A percentile compares a stretch with the other conserved stretches of the same genome.
These are phyloP conservation scores for Nerophis ophidion DNA, from an alignment of 2,113 vertebrate species.

Conservation along the genomic window DNA sequence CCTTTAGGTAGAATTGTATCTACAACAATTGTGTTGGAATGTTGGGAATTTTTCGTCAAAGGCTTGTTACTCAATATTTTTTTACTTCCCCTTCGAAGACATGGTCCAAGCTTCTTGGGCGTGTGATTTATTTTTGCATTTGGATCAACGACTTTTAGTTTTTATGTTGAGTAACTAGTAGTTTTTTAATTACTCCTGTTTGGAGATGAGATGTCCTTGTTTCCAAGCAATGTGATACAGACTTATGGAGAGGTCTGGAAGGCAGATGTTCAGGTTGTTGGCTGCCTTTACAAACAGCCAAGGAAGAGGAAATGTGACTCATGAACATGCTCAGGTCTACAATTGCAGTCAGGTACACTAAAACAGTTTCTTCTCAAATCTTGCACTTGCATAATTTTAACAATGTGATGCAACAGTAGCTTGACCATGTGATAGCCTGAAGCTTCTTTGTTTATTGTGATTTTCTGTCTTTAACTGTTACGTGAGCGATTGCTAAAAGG, in stretches of 20 bases:
- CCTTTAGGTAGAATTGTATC: no score
- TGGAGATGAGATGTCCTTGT: not conserved
- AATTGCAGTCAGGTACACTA: constrained; percentile 24
- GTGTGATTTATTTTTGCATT: not conserved
- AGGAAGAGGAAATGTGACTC: constrained; percentile 15
- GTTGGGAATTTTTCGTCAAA: not conserved
- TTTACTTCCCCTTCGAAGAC: constrained; percentile 7
- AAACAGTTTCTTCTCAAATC: constrained; percentile 38
- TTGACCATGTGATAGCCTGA: constrained; percentile 32
- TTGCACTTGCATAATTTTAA: constrained; percentile 24
- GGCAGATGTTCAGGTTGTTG: constrained; percentile 11
- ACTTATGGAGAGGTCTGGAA: constrained; percentile 14
- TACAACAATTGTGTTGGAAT: not conserved
- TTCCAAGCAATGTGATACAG: not conserved
- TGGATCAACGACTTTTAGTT: not conserved
- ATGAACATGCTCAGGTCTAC: constrained; percentile 15
- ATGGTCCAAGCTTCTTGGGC: not conserved
- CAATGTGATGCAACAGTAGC: constrained; percentile 29
- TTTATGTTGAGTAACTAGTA: not conserved
- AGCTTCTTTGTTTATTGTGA: constrained; percentile 8
- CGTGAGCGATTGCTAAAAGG: not conserved
- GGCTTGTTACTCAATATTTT: not conserved
- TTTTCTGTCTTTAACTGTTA: not conserved
- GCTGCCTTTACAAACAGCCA: constrained; percentile 21
- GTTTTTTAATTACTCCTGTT: not conserved